phyloP scores from a whole-genome alignment of 2,113 vertebrate genomes.

The Chunga burmeisteri region DNA sequence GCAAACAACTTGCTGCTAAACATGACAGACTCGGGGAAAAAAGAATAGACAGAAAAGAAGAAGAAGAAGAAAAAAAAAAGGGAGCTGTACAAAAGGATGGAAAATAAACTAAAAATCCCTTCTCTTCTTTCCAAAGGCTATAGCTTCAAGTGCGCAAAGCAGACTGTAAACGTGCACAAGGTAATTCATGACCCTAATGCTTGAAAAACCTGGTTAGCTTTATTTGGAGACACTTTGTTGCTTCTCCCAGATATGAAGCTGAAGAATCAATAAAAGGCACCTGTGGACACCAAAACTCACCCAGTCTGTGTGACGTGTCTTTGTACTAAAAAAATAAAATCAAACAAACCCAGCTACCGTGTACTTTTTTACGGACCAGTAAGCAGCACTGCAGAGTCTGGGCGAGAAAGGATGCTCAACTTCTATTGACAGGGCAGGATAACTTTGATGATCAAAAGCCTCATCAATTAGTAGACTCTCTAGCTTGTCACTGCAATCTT shows the following conservation, averaged over 20 bases:
- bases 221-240: constrained; percentile 38
- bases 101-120: neutral
- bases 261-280: constrained; percentile 72
- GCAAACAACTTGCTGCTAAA: neutral
- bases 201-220: constrained; percentile 21
- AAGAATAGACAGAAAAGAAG: neutral
- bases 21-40: neutral
- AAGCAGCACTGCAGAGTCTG: neutral
- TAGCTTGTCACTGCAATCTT: neutral
- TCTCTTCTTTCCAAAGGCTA: neutral
- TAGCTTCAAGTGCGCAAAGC: neutral
- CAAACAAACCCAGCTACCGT: constrained; percentile 52
- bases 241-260: constrained; percentile 43
- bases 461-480: neutral
- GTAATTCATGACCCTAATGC: neutral
- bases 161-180: neutral
- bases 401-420: neutral
- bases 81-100: neutral
- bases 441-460: neutral
- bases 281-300: constrained; percentile 66
- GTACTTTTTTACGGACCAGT: constrained; percentile 4
- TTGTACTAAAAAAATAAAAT: constrained; percentile 57
- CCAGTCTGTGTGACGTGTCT: constrained; percentile 43
- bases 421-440: neutral
- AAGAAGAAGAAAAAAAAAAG: constrained; percentile 2